phyloP scores from a whole-genome alignment of 1,140 invertebrate species.

The Drosophila jambulina region DNA sequence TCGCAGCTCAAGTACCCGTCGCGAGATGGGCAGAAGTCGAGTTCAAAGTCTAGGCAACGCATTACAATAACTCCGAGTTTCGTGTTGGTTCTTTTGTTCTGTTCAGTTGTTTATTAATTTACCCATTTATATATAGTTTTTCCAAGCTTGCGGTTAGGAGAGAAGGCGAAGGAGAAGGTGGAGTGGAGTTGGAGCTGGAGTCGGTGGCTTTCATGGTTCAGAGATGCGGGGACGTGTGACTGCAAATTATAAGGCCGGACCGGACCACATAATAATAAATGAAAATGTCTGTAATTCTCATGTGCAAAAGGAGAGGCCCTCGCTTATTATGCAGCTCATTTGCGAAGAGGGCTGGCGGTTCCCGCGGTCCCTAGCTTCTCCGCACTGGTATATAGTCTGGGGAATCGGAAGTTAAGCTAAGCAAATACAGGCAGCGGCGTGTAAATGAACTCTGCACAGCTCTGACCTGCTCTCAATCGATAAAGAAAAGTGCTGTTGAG shows the following conservation, averaged over 20 bases:
- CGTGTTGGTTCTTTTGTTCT: constrained; percentile 45
- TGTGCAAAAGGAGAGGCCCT: constrained; percentile 56
- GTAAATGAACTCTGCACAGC: constrained; percentile 70
- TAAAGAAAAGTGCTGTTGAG: constrained; percentile 51
- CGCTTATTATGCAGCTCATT: constrained; percentile 81
- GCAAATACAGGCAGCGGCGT: constrained; percentile 66
- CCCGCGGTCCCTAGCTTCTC: constrained; percentile 19
- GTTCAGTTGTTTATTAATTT: constrained; percentile 59
- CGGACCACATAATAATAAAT: constrained; percentile 78
- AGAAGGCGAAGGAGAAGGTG: not conserved
- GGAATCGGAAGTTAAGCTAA: constrained; percentile 77
- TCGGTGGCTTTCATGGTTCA: constrained; percentile 65
- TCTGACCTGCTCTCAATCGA: constrained; percentile 63
- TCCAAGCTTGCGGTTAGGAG: constrained; percentile 50
- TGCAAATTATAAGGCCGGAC: constrained; percentile 75
- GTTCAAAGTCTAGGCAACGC: constrained; percentile 23
- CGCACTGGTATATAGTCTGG: constrained; percentile 9
- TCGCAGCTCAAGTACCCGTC: not conserved
- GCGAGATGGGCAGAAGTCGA: constrained; percentile 18
- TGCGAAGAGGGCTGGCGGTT: constrained; percentile 44
- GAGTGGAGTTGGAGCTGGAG: constrained; percentile 16
- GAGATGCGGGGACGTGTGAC: constrained; percentile 51
- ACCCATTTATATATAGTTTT: constrained; percentile 41
- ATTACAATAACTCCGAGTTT: constrained; percentile 45
- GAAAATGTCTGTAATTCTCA: constrained; percentile 81